These are phyloP conservation scores for Ditula angustiorana DNA, from an alignment of 2,888 invertebrate species.

Conservation along the genomic window DNA sequence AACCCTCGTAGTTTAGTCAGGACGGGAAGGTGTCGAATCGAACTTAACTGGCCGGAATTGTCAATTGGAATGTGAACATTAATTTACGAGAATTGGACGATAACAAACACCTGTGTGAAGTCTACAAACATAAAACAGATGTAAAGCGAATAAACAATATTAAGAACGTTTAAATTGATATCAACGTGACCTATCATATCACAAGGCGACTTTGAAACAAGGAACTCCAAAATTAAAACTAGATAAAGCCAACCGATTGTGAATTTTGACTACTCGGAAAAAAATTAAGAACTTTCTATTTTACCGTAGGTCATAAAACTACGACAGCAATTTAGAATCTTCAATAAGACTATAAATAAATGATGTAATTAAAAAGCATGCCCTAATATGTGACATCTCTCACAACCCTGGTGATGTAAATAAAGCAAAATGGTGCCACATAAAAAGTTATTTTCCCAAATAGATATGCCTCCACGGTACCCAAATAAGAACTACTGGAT, in stretches of 20 bases:
- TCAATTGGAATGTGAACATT: not conserved
- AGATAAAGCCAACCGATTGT: not conserved
- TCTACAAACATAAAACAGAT: no score
- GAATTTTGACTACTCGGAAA: not conserved
- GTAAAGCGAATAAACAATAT: no score
- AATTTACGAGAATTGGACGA: not conserved
- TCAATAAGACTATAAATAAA: not conserved
- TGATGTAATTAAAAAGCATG: not conserved
- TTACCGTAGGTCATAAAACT: not conserved
- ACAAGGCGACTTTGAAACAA: no score
- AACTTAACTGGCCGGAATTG: not conserved
- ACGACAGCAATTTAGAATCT: no score
- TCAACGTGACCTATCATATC: no score
- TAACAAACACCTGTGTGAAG: not conserved
- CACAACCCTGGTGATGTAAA: not conserved
- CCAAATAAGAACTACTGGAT: conserved; percentile 51
- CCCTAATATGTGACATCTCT: not conserved
- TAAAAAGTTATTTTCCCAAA: not conserved
- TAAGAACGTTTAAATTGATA: no score
- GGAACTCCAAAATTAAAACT: no score
- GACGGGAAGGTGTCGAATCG: not conserved
- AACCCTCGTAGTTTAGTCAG: not conserved
- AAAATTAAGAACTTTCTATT: not conserved
- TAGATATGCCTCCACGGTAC: conserved; percentile 18
- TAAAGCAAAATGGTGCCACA: not conserved